phyloP scores from a whole-genome alignment of 2,888 invertebrate species.

The Hypsopygia costalis region DNA sequence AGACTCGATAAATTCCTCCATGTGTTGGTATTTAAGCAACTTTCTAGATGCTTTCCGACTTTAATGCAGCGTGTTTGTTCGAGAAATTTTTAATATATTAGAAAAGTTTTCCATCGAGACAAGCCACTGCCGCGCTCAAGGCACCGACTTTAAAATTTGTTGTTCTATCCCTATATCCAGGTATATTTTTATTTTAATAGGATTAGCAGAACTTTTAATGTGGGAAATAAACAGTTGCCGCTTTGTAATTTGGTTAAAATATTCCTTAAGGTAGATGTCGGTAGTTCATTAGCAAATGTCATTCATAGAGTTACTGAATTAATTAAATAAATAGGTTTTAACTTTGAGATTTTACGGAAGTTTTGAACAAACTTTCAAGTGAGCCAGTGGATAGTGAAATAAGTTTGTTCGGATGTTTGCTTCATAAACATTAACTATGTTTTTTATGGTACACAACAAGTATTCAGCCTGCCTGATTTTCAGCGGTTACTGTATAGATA shows the following conservation, averaged over 20 bases:
- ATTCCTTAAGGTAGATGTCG: constrained; percentile 46
- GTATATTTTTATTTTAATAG: constrained; percentile 51
- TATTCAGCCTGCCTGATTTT: too few species aligned
- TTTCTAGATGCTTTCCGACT: constrained; percentile 38
- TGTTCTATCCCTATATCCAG: constrained; percentile 33
- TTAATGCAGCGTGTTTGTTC: constrained; percentile 50
- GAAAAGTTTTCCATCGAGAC: constrained; percentile 48
- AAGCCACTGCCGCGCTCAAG: constrained; percentile 30
- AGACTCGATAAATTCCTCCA: constrained; percentile 13
- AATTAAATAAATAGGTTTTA: not conserved
- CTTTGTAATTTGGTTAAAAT: constrained; percentile 43
- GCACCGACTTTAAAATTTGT: constrained; percentile 54
- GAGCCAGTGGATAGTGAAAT: too few species aligned
- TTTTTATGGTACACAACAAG: too few species aligned
- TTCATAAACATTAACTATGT: too few species aligned
- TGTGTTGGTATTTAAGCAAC: constrained; percentile 35
- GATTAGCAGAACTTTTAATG: constrained; percentile 44
- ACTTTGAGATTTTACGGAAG: not conserved
- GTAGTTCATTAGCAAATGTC: constrained; percentile 36
- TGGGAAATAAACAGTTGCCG: constrained; percentile 42
- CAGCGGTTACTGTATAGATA: too few species aligned
- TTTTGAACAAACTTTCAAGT: not conserved
- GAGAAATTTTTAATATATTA: constrained; percentile 61
- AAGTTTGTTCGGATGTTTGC: too few species aligned
- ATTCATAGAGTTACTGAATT: constrained; percentile 22